Evolutionary conservation across 2,797 vertebrate genomes (phyloP), one percentile per base, ranked within the genome.

Genomic region (Caiman crocodilus): DNA sequence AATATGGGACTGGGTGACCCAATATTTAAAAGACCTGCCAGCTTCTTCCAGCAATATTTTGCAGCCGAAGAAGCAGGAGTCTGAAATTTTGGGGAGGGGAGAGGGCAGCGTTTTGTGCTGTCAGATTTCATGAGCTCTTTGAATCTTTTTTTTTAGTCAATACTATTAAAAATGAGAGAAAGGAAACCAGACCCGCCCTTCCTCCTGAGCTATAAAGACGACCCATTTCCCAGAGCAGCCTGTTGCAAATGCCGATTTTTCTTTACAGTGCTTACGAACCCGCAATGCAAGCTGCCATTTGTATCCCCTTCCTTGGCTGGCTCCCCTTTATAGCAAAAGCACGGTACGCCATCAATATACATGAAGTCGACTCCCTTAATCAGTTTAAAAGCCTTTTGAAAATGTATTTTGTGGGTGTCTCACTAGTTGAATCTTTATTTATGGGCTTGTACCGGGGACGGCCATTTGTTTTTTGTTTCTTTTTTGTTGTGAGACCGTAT

Each of bases 311-410:
- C n/a, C 59, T 84, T 87, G 30, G 50, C 57, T 90, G 55, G 73
- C 63, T 74, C 26, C 18, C 84, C 58, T 90, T 87, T 57, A 67
- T n/a, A 86, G 23, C 79, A 95, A 94, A 84, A 65, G n/a, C 76
- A 88, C 76, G 57, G 73, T 85, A 63, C n/a, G 69, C 85, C 96
- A 95, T 96, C 91, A 88, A 80, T 91, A 94, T 88, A 93, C 89
- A 95, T 94, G 77, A 94, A 95, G 80, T 63, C 79, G 90, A 90
- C 90, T 90, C 93, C 92, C 84, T 94, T 97, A 97, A 97, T 97
- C 92, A 94, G 90, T 96, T 96, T 97, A 96, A 97, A 97, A 97
- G 94, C 91, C 92, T 95, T 95, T 84, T 84, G 88, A 90, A 97
- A 96, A 94, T 93, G 85, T 90, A 91, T 96, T 95, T 96, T 97